A percentile compares a stretch with the other conserved stretches of the same genome.
phyloP scores from a whole-genome alignment of 1,140 invertebrate genomes.

The Magallana ariakensis region DNA sequence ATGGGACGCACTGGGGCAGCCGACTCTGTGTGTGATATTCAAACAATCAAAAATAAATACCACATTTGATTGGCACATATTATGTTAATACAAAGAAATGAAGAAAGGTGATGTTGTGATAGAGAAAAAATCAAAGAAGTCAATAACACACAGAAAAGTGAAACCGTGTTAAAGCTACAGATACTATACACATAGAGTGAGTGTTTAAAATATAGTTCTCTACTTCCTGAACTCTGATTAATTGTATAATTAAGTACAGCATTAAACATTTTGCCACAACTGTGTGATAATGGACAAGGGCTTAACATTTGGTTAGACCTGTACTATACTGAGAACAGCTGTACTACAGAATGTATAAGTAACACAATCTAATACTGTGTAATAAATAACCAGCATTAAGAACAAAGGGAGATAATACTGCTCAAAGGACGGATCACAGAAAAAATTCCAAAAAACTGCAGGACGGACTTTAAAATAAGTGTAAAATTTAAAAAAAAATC shows the following conservation, averaged over 20 bases:
- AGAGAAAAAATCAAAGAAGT: neutral
- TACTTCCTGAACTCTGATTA: slow-evolving; percentile 2
- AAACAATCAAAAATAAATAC: slow-evolving; percentile 21
- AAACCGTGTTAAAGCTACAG: too few relatives aligned
- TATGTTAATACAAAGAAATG: slow-evolving; percentile 30
- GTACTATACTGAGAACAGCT: neutral
- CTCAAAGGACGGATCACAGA: slow-evolving; percentile 29
- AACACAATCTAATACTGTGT: slow-evolving; percentile 14
- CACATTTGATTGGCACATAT: slow-evolving; percentile 35
- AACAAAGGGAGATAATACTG: slow-evolving; percentile 24
- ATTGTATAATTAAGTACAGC: neutral
- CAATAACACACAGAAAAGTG: neutral
- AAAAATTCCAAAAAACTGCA: neutral
- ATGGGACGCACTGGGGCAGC: slow-evolving; percentile 24
- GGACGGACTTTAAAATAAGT: slow-evolving; percentile 18
- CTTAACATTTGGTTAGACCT: neutral
- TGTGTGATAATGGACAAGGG: neutral
- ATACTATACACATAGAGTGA: neutral
- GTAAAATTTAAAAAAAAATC: neutral
- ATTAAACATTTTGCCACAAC: neutral
- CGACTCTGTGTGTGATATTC: slow-evolving; percentile 15
- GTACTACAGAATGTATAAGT: neutral
- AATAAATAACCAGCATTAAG: neutral
- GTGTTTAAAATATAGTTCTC: neutral
- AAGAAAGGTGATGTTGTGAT: neutral